phyloP scores from a whole-genome alignment of 2,113 vertebrate species.

The Sisor rabdophorus region DNA sequence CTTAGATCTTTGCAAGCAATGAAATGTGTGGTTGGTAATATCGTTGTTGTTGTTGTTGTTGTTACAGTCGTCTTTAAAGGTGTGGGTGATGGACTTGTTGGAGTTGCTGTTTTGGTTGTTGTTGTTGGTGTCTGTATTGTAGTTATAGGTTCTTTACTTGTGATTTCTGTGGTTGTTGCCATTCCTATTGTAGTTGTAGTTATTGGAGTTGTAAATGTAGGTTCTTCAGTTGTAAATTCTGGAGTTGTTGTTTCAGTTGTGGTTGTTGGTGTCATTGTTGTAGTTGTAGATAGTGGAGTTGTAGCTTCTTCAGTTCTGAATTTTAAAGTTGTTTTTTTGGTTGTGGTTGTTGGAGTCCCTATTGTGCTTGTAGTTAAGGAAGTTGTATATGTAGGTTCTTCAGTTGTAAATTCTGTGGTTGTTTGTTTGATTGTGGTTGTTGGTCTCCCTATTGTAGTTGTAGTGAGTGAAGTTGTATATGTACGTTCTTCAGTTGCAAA shows the following conservation, averaged over 20 bases:
- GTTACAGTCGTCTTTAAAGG: background rate
- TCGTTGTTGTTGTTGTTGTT: background rate
- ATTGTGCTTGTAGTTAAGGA: background rate
- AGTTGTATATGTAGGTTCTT: background rate
- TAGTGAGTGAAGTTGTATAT: background rate
- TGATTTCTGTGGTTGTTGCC: background rate
- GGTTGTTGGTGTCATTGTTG: background rate
- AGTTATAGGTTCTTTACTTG: background rate
- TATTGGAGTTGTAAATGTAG: background rate
- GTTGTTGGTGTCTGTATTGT: background rate
- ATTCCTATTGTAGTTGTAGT: background rate
- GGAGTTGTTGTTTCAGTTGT: background rate
- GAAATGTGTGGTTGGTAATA: background rate
- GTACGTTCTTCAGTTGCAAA: background rate
- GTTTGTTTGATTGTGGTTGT: background rate
- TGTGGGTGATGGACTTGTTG: too few relatives aligned
- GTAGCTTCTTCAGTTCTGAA: background rate
- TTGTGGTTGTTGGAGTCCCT: slow-evolving; percentile 6
- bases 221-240: background rate
- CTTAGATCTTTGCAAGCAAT: slow-evolving; percentile 51
- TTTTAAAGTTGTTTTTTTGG: background rate
- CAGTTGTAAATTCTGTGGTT: background rate
- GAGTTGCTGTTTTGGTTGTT: background rate
- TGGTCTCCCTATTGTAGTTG: background rate
- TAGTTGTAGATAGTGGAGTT: background rate